A percentile compares a stretch with the other conserved stretches of the same genome.
Evolutionary conservation across 2,888 invertebrate genomes (phyloP).

Genomic region (Thymelicus acteon): DNA sequence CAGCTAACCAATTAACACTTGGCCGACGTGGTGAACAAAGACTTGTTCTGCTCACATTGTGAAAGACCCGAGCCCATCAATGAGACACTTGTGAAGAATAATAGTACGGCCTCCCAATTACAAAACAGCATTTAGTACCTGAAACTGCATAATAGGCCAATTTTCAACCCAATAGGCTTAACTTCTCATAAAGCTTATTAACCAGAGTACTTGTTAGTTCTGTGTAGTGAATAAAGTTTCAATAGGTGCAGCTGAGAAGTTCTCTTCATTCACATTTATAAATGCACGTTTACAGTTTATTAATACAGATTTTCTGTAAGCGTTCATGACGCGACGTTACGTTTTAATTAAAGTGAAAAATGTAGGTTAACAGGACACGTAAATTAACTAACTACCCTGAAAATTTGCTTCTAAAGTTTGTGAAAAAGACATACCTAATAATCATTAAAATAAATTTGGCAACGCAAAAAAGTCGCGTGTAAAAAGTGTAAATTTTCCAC

Average conservation of each 20-base stretch:
- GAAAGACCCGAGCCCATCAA: too few relatives aligned
- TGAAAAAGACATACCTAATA: not conserved
- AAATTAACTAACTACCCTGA: not conserved
- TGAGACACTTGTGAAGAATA: too few relatives aligned
- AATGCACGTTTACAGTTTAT: constrained; percentile 5
- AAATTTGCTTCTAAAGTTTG: not conserved
- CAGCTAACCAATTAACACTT: too few relatives aligned
- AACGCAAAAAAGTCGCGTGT: too few relatives aligned
- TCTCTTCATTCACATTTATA: constrained; percentile 2
- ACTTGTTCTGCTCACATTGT: too few relatives aligned
- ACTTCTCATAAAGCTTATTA: constrained; percentile 4
- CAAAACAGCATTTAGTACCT: not conserved
- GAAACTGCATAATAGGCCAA: constrained; percentile 1
- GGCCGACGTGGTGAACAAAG: too few relatives aligned
- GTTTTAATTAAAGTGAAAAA: constrained; percentile 7
- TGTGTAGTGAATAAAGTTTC: constrained; percentile 3
- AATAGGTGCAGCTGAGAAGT: constrained; percentile 3
- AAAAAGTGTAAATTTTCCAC: too few relatives aligned
- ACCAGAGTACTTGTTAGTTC: constrained; percentile 2
- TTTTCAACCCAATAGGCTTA: not conserved
- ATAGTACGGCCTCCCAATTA: too few relatives aligned
- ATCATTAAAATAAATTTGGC: too few relatives aligned
- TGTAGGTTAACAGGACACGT: not conserved
- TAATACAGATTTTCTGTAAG: constrained; percentile 6
- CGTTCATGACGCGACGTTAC: constrained; percentile 1